phyloP scores from a whole-genome alignment of 2,888 invertebrate genomes.

The Cephus runcator region DNA sequence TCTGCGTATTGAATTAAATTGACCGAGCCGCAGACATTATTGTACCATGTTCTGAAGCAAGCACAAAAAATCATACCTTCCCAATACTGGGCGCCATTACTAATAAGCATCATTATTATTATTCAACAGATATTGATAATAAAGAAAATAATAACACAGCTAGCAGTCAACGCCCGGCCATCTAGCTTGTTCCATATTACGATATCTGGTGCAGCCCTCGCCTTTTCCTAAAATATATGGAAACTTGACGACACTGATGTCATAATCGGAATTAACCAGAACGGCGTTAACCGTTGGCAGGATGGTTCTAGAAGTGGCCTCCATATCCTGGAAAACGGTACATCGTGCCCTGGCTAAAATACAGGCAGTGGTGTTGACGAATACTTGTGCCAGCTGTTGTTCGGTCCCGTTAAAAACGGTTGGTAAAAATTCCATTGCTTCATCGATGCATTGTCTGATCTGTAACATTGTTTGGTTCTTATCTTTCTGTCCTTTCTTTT shows the following conservation, averaged over 20 bases:
- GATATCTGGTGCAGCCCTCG: slow-evolving; percentile 53
- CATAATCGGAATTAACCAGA: slow-evolving; percentile 55
- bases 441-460: slow-evolving; percentile 49
- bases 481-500: background rate
- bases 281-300: slow-evolving; percentile 49
- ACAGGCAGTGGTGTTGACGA: slow-evolving; percentile 74
- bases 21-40: slow-evolving; percentile 25
- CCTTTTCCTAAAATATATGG: slow-evolving; percentile 43
- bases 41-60: background rate
- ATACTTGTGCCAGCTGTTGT: slow-evolving; percentile 42
- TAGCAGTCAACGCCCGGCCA: slow-evolving; percentile 52
- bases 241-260: slow-evolving; percentile 54
- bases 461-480: slow-evolving; percentile 25
- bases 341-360: slow-evolving; percentile 74
- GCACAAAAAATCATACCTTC: background rate
- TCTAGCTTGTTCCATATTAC: slow-evolving; percentile 48
- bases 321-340: slow-evolving; percentile 70
- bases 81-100: background rate
- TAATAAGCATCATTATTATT: background rate
- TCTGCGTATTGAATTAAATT: slow-evolving; percentile 54
- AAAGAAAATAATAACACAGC: background rate
- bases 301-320: slow-evolving; percentile 57
- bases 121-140: background rate
- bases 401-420: slow-evolving; percentile 38
- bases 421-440: slow-evolving; percentile 39